Conservation (phyloP, 2,113 vertebrate species). For the Scytalopus superciliaris region DNA sequence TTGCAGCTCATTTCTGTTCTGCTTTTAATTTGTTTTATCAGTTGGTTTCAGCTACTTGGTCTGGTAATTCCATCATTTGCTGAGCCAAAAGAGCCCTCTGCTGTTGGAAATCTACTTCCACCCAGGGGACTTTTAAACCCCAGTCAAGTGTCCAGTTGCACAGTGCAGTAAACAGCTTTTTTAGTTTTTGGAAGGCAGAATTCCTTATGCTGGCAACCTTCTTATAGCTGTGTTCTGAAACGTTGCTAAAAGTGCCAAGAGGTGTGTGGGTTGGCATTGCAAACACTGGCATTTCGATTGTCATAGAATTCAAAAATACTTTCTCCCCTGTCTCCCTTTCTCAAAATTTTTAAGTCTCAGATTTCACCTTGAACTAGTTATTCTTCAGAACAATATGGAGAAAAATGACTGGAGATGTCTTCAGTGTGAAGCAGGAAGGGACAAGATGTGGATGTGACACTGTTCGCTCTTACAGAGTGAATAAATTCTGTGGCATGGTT, state of each 20-base stretch:
- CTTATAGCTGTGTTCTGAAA: background rate
- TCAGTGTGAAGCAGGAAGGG: background rate
- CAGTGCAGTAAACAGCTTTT: background rate
- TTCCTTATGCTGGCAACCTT: background rate
- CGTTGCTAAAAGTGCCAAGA: background rate
- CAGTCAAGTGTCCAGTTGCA: background rate
- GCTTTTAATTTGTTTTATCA: conserved; percentile 19
- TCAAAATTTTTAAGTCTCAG: background rate
- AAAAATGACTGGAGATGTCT: background rate
- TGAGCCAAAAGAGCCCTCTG: conserved; percentile 47
- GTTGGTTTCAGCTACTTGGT: background rate
- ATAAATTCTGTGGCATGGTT: background rate
- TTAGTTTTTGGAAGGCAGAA: background rate
- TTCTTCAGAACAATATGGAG: background rate
- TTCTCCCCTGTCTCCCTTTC: background rate
- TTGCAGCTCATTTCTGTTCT: background rate
- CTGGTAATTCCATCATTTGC: background rate
- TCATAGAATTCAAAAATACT: background rate
- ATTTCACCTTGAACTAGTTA: background rate
- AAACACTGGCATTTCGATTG: background rate
- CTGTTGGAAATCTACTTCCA: background rate
- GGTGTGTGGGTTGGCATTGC: background rate
- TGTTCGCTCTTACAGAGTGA: background rate
- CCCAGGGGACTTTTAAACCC: background rate
- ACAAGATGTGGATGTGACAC: background rate